Conservation (phyloP, 2,113 vertebrate genomes). For the Gymnarchus niloticus region DNA sequence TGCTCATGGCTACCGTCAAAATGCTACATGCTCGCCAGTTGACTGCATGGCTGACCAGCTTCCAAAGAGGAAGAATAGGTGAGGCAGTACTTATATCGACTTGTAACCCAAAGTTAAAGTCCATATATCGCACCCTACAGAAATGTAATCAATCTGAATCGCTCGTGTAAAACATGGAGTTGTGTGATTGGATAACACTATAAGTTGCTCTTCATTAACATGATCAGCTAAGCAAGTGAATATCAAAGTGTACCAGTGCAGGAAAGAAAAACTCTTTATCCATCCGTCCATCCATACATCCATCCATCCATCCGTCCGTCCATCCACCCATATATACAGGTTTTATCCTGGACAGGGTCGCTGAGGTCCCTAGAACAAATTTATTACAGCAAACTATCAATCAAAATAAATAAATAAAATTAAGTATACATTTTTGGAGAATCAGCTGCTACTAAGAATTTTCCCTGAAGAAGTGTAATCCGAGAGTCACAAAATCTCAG, state of each 20-base stretch:
- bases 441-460: background rate
- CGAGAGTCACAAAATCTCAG: background rate
- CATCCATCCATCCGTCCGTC: too few relatives aligned
- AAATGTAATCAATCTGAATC: background rate
- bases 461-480: background rate
- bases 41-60: background rate
- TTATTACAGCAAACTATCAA: background rate
- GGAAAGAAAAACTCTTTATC: background rate
- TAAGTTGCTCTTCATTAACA: background rate
- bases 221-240: background rate
- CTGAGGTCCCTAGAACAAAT: too few relatives aligned
- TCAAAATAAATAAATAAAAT: background rate
- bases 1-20: background rate
- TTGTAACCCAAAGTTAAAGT: background rate
- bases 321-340: too few relatives aligned
- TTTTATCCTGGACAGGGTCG: too few relatives aligned
- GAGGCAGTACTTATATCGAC: background rate
- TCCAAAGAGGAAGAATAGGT: background rate
- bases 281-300: too few relatives aligned
- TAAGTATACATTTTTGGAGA: background rate
- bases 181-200: background rate
- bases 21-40: background rate
- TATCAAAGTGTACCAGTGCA: background rate
- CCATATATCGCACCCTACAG: background rate
- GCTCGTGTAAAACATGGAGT: background rate